Conservation (phyloP, 2,113 vertebrate genomes). For the Hydrolagus affinis region DNA sequence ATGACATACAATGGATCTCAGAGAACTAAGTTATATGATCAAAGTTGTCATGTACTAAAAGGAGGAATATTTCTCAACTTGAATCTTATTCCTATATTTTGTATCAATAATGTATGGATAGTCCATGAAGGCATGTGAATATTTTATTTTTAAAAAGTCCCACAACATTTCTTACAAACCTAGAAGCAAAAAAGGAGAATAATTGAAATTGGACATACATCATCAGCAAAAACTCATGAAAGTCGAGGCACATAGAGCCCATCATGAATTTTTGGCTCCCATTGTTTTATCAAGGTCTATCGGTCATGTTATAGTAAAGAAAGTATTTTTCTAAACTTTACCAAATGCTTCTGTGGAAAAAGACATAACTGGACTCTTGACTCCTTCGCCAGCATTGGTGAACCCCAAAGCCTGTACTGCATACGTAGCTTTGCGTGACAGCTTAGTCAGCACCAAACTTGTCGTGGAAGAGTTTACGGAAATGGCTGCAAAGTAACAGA, state of each 20-base stretch:
- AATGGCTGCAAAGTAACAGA: constrained; percentile 47
- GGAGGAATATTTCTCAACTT: background rate
- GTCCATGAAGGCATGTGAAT: too few relatives aligned
- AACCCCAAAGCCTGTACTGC: constrained; percentile 58
- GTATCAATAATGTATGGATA: too few relatives aligned
- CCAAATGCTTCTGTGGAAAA: constrained; percentile 45
- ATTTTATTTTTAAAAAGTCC: too few relatives aligned
- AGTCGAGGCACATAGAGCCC: too few relatives aligned
- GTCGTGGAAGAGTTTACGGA: constrained; percentile 45
- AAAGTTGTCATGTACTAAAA: background rate
- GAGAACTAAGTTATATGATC: background rate
- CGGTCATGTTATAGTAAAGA: background rate
- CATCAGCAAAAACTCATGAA: too few relatives aligned
- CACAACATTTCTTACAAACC: too few relatives aligned
- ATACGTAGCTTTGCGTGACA: constrained; percentile 49
- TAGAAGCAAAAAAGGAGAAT: too few relatives aligned
- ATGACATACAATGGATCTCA: background rate
- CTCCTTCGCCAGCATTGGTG: constrained; percentile 59
- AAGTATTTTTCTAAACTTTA: constrained; percentile 32
- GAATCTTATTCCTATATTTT: too few relatives aligned
- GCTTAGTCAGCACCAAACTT: constrained; percentile 42
- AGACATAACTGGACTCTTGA: constrained; percentile 38
- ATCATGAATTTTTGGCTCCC: background rate
- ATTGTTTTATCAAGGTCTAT: background rate
- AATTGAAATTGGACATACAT: too few relatives aligned